phyloP scores from a whole-genome alignment of 2,888 invertebrate species.

The Oscheius onirici region DNA sequence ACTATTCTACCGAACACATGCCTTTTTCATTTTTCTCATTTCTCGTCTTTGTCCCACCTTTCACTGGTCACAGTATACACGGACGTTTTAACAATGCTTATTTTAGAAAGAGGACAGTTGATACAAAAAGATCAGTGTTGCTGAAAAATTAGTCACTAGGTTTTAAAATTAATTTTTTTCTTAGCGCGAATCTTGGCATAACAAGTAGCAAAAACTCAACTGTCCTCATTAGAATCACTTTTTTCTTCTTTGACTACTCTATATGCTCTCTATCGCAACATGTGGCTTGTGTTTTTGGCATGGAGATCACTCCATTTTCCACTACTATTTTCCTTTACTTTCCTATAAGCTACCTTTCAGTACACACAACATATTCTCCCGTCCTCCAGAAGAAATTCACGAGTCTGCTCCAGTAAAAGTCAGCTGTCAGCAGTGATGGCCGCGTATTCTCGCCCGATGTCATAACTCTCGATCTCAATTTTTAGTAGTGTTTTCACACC shows the following conservation, averaged over 20 bases:
- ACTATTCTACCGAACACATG: background rate
- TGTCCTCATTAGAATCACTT: background rate
- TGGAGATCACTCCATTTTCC: background rate
- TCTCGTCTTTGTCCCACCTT: background rate
- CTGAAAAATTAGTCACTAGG: too few species aligned
- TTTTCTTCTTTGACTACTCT: background rate
- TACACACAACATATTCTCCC: constrained; percentile 9
- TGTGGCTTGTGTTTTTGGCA: constrained; percentile 23
- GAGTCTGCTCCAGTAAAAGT: background rate
- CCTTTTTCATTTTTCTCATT: background rate
- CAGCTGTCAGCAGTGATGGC: constrained; percentile 3
- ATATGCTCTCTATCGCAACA: constrained; percentile 15
- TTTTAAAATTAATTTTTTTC: too few species aligned
- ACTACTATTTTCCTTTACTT: background rate
- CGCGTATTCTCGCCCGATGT: constrained; percentile 7
- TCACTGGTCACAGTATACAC: background rate
- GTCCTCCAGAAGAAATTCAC: constrained; percentile 4
- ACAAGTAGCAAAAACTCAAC: background rate
- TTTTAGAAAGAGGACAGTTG: background rate
- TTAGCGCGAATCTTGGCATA: background rate
- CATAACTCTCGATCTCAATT: constrained; percentile 3
- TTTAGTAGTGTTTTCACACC: background rate
- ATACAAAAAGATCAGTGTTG: background rate
- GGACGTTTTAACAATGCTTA: background rate
- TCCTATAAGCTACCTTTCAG: constrained; percentile 1